Conservation (phyloP, 2,113 vertebrate genomes). For the Paradisaea rubra region DNA sequence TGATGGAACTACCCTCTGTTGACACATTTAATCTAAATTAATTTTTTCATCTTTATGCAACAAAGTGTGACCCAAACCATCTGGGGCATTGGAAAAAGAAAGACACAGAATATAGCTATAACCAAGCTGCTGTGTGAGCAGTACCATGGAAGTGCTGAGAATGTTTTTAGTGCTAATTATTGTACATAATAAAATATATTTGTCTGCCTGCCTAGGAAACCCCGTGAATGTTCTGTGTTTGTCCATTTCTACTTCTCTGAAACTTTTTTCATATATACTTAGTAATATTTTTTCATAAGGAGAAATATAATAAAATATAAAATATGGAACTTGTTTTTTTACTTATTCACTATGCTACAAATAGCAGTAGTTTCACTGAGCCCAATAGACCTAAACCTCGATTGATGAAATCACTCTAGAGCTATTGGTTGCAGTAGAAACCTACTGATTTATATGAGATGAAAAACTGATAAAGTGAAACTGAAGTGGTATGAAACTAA, state of each 20-base stretch:
- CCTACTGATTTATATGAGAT: neutral
- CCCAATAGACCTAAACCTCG: neutral
- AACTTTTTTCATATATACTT: neutral
- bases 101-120: neutral
- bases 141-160: neutral
- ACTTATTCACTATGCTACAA: neutral
- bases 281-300: neutral
- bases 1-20: neutral
- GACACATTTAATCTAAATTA: conserved; percentile 8
- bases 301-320: neutral
- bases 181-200: neutral
- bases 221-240: neutral
- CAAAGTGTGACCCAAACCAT: neutral
- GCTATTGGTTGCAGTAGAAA: neutral
- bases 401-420: neutral
- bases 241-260: neutral
- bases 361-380: neutral
- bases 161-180: neutral
- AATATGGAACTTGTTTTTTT: neutral
- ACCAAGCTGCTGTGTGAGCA: neutral
- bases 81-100: neutral
- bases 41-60: neutral
- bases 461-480: neutral
- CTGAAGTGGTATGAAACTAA: neutral
- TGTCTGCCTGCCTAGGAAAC: neutral